Conservation (phyloP, 2,888 invertebrate species). For the Beris chalybata region DNA sequence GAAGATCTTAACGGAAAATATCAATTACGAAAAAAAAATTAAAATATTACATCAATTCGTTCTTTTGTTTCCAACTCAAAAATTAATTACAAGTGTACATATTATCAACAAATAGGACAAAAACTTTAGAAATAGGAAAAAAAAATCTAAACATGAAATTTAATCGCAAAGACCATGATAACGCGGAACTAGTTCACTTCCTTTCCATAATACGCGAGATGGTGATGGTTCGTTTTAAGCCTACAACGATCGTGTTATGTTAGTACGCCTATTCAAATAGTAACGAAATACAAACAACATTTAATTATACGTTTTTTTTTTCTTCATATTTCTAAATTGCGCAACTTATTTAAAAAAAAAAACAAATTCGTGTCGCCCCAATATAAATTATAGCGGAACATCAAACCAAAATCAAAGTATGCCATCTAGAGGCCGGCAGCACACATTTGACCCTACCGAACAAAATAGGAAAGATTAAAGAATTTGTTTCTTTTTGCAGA, state of each 20-base stretch:
- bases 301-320: too few species aligned
- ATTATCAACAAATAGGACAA: too few species aligned
- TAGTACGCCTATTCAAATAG: background rate
- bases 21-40: too few species aligned
- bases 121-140: too few species aligned
- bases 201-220: conserved; percentile 20
- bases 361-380: background rate
- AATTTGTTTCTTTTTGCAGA: conserved; percentile 2
- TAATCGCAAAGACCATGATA: conserved; percentile 27
- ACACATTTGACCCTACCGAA: conserved; percentile 15
- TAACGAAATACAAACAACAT: too few species aligned
- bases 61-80: too few species aligned
- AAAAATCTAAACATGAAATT: background rate
- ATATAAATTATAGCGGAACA: conserved; percentile 5
- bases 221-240: too few species aligned
- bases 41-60: too few species aligned
- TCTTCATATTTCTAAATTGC: background rate
- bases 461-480: conserved; percentile 4
- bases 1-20: too few species aligned
- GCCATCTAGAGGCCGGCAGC: conserved; percentile 22
- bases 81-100: too few species aligned
- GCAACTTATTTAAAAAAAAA: conserved; percentile 2
- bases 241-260: background rate
- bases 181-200: conserved; percentile 31
- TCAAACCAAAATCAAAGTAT: conserved; percentile 30